phyloP scores from a whole-genome alignment of 2,888 invertebrate species.

The Carabus problematicus region DNA sequence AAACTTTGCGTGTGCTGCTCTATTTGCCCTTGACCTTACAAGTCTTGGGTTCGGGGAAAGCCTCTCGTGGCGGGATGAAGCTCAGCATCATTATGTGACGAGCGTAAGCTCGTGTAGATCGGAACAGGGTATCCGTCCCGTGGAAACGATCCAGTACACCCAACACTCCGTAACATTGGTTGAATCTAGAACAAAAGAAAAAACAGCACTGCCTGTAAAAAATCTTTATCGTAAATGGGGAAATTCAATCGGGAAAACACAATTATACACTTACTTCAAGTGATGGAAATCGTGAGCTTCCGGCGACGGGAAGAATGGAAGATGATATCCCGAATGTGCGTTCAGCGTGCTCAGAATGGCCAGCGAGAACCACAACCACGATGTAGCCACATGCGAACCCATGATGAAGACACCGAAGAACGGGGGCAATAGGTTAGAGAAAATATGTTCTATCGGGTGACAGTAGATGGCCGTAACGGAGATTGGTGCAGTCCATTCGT shows the following conservation, averaged over 20 bases:
- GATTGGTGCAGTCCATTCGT: conserved; percentile 88
- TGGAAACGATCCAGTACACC: conserved; percentile 83
- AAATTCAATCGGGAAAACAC: conserved; percentile 10
- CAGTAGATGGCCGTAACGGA: conserved; percentile 83
- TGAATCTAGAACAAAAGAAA: conserved; percentile 68
- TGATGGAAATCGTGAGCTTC: conserved; percentile 91
- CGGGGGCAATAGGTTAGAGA: conserved; percentile 80
- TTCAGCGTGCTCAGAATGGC: conserved; percentile 81
- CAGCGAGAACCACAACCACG: conserved; percentile 80
- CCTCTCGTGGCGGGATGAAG: conserved; percentile 70
- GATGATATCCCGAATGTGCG: conserved; percentile 85
- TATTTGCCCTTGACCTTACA: conserved; percentile 54
- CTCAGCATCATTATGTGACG: conserved; percentile 77
- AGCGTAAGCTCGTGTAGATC: conserved; percentile 72
- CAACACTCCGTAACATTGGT: conserved; percentile 82
- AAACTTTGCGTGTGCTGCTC: background rate
- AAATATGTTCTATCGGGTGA: conserved; percentile 78
- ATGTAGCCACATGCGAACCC: conserved; percentile 79
- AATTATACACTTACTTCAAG: conserved; percentile 68
- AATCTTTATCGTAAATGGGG: background rate
- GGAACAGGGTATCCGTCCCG: conserved; percentile 80
- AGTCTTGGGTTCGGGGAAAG: conserved; percentile 67
- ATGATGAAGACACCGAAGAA: conserved; percentile 76
- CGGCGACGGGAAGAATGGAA: conserved; percentile 84
- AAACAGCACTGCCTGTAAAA: background rate